Percentiles rank a stretch among this genome's conserved stretches.
These are phyloP conservation scores for Enteromius anoplus DNA, from an alignment of 2,797 vertebrate genomes.

Conservation along the genomic window DNA sequence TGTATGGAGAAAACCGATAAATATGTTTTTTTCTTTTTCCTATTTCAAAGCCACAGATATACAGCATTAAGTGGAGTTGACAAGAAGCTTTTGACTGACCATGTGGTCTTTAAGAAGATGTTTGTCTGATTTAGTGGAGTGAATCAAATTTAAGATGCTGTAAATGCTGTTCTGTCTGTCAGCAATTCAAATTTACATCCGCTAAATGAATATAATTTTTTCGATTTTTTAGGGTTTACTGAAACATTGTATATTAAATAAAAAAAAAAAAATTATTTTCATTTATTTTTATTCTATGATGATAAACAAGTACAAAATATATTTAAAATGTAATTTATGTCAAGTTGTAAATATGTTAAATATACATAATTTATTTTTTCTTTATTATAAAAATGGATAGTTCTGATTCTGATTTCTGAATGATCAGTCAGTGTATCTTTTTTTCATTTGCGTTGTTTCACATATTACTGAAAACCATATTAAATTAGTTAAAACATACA, in stretches of 20 bases:
- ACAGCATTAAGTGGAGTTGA: slow-evolving; percentile 32
- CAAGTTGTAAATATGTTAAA: neutral
- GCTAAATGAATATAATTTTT: neutral
- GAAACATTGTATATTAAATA: neutral
- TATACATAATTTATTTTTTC: neutral
- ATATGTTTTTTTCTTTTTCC: slow-evolving; percentile 67
- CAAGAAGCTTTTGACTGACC: slow-evolving; percentile 28
- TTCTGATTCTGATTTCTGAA: slow-evolving; percentile 4
- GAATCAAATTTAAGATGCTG: slow-evolving; percentile 11
- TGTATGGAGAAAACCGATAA: slow-evolving; percentile 61
- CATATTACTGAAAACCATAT: neutral
- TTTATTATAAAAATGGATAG: neutral
- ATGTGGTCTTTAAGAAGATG: slow-evolving; percentile 21
- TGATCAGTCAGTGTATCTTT: neutral
- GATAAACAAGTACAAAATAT: neutral
- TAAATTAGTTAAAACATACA: neutral
- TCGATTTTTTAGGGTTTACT: neutral
- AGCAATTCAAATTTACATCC: neutral
- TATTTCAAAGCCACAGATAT: slow-evolving; percentile 22
- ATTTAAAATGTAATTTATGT: neutral
- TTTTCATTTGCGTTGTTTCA: neutral
- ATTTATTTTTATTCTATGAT: too few species aligned
- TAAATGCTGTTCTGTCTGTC: neutral
- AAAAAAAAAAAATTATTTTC: too few species aligned
- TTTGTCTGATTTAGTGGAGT: slow-evolving; percentile 15